Evolutionary conservation across 2,113 vertebrate genomes (phyloP), one percentile per base, ranked within the genome.

Genomic region (Isurus oxyrinchus): DNA sequence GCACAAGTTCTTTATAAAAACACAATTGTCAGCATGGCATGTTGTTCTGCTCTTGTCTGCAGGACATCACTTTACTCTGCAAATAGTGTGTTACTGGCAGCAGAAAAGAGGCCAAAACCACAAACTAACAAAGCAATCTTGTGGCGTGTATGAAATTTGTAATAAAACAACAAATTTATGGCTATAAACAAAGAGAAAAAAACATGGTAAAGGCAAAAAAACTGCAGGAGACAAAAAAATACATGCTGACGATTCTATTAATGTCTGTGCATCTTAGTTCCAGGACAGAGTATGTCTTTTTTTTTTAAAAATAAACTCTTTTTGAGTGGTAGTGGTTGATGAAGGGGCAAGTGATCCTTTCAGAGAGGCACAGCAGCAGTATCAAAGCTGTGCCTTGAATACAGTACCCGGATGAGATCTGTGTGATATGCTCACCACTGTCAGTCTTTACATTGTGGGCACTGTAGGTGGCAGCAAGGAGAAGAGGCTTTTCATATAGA

Each of bases 391-490:
- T 2, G 7, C 14, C 11, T 23, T 95, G 35, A 66, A 44, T 40
- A 19, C 6, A 94, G 59, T 35, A 7, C 14, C 35, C n/a, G 21
- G n/a, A 40, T 67, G 63, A 44, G 8, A 23, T 8, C 10, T 49
- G 63, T 49, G n/a, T 67, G 40, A 69, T 0, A 67, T 27, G 35
- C 8, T 59, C 31, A 91, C 55, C 23, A 57, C 25, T 57, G 8
- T 90, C 25, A 16, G 81, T 90, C 23, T 90, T 90, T 90, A 25
- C 87, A 13, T 14, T 31, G 49, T 10, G 23, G 8, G 27, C 49
- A 94, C 91, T 94, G 91, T 94, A 94, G 91, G n/a, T 94, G 91
- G 91, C 91, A 94, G 91, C n/a, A 94, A n/a, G 91, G n/a, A 94
- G 61, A 66, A n/a, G 55, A 61, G 27, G 11, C 23, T 21, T 19